Percentiles rank a stretch among this genome's conserved stretches.
phyloP scores from a whole-genome alignment of 2,888 invertebrate genomes.

The Apotomis betuletana region DNA sequence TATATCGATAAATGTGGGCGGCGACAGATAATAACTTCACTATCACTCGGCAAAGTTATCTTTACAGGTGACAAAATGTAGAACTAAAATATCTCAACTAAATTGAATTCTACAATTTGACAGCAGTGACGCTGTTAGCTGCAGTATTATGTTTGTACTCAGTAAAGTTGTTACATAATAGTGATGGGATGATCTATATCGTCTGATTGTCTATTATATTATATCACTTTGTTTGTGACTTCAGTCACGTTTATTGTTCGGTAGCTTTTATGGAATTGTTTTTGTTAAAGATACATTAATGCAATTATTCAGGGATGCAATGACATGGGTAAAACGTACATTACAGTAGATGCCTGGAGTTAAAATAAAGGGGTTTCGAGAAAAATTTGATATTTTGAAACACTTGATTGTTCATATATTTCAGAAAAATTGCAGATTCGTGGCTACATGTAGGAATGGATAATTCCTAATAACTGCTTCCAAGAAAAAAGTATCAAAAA shows the following conservation, averaged over 20 bases:
- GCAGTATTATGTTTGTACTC: constrained; percentile 4
- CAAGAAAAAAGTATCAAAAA: too few relatives aligned
- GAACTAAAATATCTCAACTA: not conserved
- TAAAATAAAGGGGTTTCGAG: too few relatives aligned
- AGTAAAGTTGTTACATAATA: constrained; percentile 27
- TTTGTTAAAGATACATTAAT: not conserved
- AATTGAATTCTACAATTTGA: not conserved
- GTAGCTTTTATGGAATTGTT: not conserved
- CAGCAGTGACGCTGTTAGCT: not conserved
- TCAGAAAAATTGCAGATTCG: too few relatives aligned
- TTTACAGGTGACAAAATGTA: constrained; percentile 1
- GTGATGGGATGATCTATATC: constrained; percentile 33
- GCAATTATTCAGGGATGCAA: too few relatives aligned
- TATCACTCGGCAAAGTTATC: constrained; percentile 25
- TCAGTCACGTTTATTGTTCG: not conserved
- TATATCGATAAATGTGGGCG: constrained; percentile 41
- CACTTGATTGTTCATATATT: too few relatives aligned
- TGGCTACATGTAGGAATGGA: too few relatives aligned
- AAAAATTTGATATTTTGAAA: too few relatives aligned
- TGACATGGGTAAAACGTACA: too few relatives aligned
- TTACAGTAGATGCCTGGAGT: too few relatives aligned
- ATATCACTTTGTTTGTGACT: constrained; percentile 2
- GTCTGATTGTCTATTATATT: constrained; percentile 5
- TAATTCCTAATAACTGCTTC: too few relatives aligned
- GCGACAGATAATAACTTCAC: constrained; percentile 39